Conservation (phyloP, 2,113 vertebrate genomes). For the Columba janthina region DNA sequence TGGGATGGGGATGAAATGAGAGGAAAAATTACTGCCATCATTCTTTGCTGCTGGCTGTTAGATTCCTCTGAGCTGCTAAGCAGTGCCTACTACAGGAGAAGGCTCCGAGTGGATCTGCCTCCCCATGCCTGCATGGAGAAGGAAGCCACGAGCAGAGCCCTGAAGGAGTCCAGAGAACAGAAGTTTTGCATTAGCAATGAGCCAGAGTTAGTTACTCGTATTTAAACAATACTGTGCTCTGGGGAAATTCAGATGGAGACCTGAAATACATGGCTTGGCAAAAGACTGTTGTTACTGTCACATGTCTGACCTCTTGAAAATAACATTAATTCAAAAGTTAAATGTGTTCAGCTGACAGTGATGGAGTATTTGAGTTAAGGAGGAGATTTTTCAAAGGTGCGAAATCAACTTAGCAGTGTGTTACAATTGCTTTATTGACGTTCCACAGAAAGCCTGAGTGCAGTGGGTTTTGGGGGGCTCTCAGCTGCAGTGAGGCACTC, state of each 20-base stretch:
- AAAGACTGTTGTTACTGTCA: slow-evolving; percentile 30
- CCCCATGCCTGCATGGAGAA: background rate
- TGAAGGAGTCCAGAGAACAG: background rate
- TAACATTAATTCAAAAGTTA: slow-evolving; percentile 50
- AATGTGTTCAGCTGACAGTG: slow-evolving; percentile 23
- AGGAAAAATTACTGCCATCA: background rate
- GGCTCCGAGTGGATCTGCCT: background rate
- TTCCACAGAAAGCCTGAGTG: background rate
- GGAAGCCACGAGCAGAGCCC: background rate
- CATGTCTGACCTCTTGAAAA: slow-evolving; percentile 41
- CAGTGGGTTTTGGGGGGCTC: background rate
- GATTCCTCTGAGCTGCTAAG: background rate
- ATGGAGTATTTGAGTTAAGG: slow-evolving; percentile 36
- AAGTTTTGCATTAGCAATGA: slow-evolving; percentile 33
- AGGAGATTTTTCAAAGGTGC: slow-evolving; percentile 5
- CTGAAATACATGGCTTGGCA: slow-evolving; percentile 21
- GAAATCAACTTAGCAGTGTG: background rate
- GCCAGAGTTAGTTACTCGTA: background rate
- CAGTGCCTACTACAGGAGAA: background rate
- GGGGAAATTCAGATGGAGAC: slow-evolving; percentile 38
- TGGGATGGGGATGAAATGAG: background rate
- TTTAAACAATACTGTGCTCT: slow-evolving; percentile 5
- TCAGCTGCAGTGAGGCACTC: background rate
- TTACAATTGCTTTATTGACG: background rate
- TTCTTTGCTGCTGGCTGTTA: background rate